phyloP scores from a whole-genome alignment of 2,113 vertebrate genomes.

The Ophthalmotilapia sp. region DNA sequence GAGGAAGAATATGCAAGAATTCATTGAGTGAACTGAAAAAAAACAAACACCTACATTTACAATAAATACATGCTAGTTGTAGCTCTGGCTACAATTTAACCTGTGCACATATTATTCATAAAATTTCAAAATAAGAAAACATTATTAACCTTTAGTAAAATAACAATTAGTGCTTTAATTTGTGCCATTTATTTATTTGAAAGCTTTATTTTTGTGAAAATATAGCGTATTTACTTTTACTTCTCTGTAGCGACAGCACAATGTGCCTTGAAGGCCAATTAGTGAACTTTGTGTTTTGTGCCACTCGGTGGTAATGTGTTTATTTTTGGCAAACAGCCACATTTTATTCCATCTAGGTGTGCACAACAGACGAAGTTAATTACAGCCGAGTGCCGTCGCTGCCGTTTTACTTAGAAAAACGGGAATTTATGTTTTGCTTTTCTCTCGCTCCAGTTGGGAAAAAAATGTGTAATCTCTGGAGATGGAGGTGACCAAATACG shows the following conservation, averaged over 20 bases:
- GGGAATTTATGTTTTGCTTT: not conserved
- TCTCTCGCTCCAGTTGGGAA: not conserved
- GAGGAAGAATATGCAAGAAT: not conserved
- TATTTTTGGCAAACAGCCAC: not conserved
- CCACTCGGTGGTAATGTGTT: not conserved
- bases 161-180: not conserved
- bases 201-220: not conserved
- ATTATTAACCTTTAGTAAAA: not conserved
- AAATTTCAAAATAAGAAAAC: not conserved
- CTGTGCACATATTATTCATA: not conserved
- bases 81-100: not conserved
- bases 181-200: not conserved
- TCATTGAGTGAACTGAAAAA: not conserved
- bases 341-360: not conserved
- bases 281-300: not conserved
- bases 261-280: not conserved
- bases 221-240: not conserved
- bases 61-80: not conserved
- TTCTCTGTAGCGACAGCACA: not conserved
- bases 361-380: not conserved
- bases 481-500: not conserved
- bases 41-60: fast-evolving
- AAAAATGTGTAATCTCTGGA: not conserved
- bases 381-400: not conserved
- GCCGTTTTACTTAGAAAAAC: not conserved